phyloP scores from a whole-genome alignment of 35 echinoderm and acorn worm genomes.

The Diadema setosum region DNA sequence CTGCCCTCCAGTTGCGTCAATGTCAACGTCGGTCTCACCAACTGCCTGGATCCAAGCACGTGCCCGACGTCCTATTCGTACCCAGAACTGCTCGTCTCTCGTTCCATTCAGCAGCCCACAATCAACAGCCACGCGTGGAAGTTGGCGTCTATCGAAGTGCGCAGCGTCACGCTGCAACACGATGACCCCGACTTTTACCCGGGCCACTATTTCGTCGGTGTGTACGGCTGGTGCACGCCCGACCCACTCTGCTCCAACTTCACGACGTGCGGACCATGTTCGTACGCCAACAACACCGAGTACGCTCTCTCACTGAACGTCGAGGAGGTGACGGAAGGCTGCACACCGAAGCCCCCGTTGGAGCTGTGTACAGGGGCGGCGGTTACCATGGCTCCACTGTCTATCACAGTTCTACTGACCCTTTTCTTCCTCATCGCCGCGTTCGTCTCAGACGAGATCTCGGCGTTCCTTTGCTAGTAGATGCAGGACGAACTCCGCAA shows the following conservation, averaged over 20 bases:
- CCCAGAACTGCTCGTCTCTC: conserved; percentile 82
- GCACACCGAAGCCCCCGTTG: not conserved
- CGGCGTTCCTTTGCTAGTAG: too few species aligned
- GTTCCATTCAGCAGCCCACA: conserved; percentile 66
- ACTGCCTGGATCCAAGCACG: conserved; percentile 55
- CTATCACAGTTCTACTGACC: too few species aligned
- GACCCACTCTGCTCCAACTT: conserved; percentile 50
- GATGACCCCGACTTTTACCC: conserved; percentile 65
- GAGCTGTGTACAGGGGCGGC: not conserved
- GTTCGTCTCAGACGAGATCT: too few species aligned
- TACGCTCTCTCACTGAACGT: conserved; percentile 36
- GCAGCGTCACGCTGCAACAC: conserved; percentile 50
- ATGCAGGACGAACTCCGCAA: too few species aligned
- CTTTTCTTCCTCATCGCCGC: too few species aligned
- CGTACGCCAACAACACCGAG: conserved; percentile 34
- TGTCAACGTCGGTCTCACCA: conserved; percentile 56
- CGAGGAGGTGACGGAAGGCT: not conserved
- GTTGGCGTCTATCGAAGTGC: conserved; percentile 53
- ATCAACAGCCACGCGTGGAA: conserved; percentile 94
- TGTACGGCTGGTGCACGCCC: conserved; percentile 95
- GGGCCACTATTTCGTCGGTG: conserved; percentile 81
- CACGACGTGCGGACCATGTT: conserved; percentile 75
- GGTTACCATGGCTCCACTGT: not conserved
- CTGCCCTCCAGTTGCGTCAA: conserved; percentile 42
- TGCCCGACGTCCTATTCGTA: conserved; percentile 79